Evolutionary conservation across 2,888 invertebrate species (phyloP).

Genomic region (Eupithecia inturbata): DNA sequence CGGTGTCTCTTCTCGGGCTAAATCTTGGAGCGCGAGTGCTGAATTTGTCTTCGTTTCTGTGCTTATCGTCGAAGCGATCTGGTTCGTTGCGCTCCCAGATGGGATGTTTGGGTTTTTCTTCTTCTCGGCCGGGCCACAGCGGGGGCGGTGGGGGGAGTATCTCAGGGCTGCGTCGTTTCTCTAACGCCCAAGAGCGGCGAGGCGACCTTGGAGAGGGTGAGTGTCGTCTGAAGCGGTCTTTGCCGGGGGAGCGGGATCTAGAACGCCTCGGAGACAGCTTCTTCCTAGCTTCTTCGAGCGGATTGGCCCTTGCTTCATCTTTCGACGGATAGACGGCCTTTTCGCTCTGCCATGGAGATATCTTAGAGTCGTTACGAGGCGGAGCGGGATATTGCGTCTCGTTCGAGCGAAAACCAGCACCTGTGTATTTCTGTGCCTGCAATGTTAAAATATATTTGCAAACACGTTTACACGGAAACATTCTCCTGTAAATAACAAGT

Average conservation of each 20-base stretch:
- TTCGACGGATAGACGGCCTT: constrained; percentile 41
- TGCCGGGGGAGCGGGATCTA: constrained; percentile 67
- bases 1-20: constrained; percentile 31
- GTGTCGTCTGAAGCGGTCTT: constrained; percentile 65
- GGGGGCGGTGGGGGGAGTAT: constrained; percentile 69
- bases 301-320: constrained; percentile 51
- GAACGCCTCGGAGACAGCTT: constrained; percentile 56
- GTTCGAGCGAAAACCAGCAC: constrained; percentile 65
- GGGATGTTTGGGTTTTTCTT: constrained; percentile 39
- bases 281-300: constrained; percentile 35
- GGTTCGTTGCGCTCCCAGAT: constrained; percentile 38
- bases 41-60: constrained; percentile 31
- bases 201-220: constrained; percentile 69
- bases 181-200: constrained; percentile 75
- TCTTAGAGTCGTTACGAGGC: constrained; percentile 47
- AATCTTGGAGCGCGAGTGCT: constrained; percentile 17
- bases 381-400: constrained; percentile 59
- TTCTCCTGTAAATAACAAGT: not conserved
- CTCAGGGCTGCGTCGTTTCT: constrained; percentile 70
- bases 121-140: constrained; percentile 65
- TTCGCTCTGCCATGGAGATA: constrained; percentile 57
- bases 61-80: constrained; percentile 53
- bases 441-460: constrained; percentile 77
- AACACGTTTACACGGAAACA: constrained; percentile 25
- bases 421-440: constrained; percentile 77